Evolutionary conservation across 2,888 invertebrate species (phyloP), one percentile per base, ranked within the genome.

Genomic region (Phortica magna): DNA sequence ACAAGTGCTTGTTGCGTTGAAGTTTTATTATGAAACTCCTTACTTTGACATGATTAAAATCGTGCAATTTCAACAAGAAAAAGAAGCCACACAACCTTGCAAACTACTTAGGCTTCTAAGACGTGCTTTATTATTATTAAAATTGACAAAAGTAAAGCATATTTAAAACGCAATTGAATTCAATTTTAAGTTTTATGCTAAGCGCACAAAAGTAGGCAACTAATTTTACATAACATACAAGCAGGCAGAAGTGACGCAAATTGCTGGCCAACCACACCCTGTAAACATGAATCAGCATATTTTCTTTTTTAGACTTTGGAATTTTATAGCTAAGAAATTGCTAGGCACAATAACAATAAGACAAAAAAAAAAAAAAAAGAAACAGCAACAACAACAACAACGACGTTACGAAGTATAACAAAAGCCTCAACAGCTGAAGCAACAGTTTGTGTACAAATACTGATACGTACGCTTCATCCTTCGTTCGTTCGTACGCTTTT

Each of bases 361-460:
- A 17, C n/a, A n/a, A n/a, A n/a, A n/a, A n/a, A n/a, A n/a, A n/a
- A n/a, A n/a, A n/a, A n/a, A n/a, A n/a, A n/a, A n/a, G 3, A 59
- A n/a, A 59, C 19, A 17, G 53, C 2, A 59, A 59, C 12, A 59
- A 7, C 5, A 31, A 42, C 39, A 67, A n/a, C 42, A 12, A 67
- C n/a, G 41, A 65, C 31, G 39, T 39, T 39, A 65, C 6, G 6
- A 65, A 65, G 14, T 5, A 65, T 39, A 65, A 65, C 59, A 59
- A 65, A 12, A 41, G 3, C 65, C 14, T 39, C 39, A 39, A 65
- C 68, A 70, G 43, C 14, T 55, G 70, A 71, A 71, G 70, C 70
- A 71, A 71, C 70, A 71, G 70, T 71, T 71, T 71, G 70, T 53
- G n/a, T 55, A 22, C 53, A 19, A 48, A 48, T 48, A 48, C 48